Base-by-base conservation (phyloP, 2,113 vertebrate species). In the Peromyscus maniculatus region DNA sequence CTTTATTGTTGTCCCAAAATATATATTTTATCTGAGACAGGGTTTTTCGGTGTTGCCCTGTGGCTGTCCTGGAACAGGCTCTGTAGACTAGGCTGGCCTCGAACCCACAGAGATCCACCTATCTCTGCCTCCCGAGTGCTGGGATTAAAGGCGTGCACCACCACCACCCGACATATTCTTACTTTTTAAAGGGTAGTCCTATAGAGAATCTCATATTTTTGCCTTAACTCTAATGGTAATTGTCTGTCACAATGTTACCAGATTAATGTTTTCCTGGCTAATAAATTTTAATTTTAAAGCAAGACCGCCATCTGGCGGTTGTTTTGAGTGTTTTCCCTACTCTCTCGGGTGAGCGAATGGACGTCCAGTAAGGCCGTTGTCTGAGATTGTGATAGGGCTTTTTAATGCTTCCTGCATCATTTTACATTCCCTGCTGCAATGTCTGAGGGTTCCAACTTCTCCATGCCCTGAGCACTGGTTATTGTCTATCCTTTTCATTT, bases 281-380 rank as follows among this genome's bases (percentile, higher is more conserved):
- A 26, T 62, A 46, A 90, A 64, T 90, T 96, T 86, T 64, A 97
- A 89, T 87, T 92, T 94, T 96, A 75, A 91, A 28, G 88, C 91
- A 96, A 93, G 49, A 97, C 59, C 83, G 97, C 96, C 98, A 97
- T 84, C 96, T 97, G 62, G 86, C 80, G 95, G 96, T 93, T 86
- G 46, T 71, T 94, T 57, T 88, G 46, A 96, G 62, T 39, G 82
- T 52, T 11, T 67, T 22, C n/a, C 92, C 87, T 91, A 36, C 39
- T 94, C 52, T 87, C 43, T 79, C 26, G 3, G 22, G 13, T 67
- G 16, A 59, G n/a, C 3, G 31, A 10, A 15, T 13, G 31, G 39
- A 75, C 55, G 49, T 75, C 11, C 31, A 67, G 5, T 39, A 21
- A 33, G 33, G 31, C 24, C 24, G 24, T 55, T 69, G 64, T n/a